Evolutionary conservation across 2,113 vertebrate genomes (phyloP).

Genomic region (Heptranchias perlo): DNA sequence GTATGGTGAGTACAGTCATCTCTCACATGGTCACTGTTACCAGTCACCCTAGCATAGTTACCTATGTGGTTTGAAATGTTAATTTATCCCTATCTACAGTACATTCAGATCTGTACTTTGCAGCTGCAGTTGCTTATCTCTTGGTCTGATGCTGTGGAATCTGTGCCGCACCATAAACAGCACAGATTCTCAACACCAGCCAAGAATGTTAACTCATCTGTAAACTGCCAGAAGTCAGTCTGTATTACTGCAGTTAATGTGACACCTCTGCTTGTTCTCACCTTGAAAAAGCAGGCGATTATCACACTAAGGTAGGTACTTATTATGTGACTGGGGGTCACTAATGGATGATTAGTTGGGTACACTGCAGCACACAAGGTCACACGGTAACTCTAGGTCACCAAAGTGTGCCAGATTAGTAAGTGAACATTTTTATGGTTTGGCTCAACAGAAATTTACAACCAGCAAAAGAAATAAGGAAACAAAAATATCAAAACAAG

Average conservation of each 20-base stretch:
- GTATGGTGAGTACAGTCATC: not conserved
- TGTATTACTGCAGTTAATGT: not conserved
- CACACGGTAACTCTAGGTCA: not conserved
- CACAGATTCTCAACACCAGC: not conserved
- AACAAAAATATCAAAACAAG: not conserved
- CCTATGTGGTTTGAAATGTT: not conserved
- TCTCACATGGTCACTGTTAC: not conserved
- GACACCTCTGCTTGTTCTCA: constrained; percentile 8
- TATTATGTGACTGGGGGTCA: not conserved
- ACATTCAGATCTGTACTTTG: not conserved
- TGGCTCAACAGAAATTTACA: not conserved
- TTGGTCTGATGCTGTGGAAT: not conserved
- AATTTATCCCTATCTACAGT: not conserved
- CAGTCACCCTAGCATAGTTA: not conserved
- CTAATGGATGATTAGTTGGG: not conserved
- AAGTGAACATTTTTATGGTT: not conserved
- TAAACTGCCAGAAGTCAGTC: not conserved
- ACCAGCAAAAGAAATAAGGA: not conserved
- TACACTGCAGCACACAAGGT: not conserved
- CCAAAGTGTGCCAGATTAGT: not conserved
- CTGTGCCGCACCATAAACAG: not conserved
- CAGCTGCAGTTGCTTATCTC: not conserved
- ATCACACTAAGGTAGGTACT: not conserved
- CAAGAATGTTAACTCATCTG: not conserved
- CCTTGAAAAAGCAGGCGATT: not conserved